phyloP scores from a whole-genome alignment of 2,797 vertebrate genomes.

The Oophaga sylvatica region DNA sequence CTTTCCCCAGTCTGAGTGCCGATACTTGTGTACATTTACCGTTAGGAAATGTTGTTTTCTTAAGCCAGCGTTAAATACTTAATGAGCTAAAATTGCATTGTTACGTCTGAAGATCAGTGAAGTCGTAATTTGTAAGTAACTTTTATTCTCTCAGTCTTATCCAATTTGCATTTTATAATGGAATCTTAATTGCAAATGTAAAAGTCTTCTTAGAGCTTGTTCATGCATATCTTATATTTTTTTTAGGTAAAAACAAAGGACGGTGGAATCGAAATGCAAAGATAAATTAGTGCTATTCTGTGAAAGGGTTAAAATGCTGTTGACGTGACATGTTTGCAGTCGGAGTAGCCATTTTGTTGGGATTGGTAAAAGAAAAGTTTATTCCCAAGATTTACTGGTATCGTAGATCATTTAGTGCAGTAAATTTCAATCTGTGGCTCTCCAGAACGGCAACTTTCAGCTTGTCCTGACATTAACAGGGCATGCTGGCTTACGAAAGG shows the following conservation, averaged over 20 bases:
- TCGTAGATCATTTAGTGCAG: neutral
- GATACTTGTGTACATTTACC: neutral
- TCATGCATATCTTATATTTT: conserved; percentile 31
- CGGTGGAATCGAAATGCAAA: neutral
- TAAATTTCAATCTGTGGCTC: neutral
- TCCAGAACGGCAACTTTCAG: too few species aligned
- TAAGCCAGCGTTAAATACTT: conserved; percentile 42
- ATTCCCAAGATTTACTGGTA: neutral
- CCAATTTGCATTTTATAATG: conserved; percentile 54
- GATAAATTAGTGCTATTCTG: neutral
- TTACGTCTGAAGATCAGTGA: conserved; percentile 26
- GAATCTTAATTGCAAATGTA: conserved; percentile 51
- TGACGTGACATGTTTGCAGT: neutral
- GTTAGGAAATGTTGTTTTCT: conserved; percentile 32
- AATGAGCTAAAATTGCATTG: conserved; percentile 31
- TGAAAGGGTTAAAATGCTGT: neutral
- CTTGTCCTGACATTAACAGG: too few species aligned
- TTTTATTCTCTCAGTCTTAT: conserved; percentile 28
- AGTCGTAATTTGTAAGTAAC: conserved; percentile 36
- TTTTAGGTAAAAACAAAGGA: conserved; percentile 15
- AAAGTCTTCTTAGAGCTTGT: conserved; percentile 36
- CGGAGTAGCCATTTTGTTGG: neutral
- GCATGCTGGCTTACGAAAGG: too few species aligned
- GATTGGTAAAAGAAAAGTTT: neutral
- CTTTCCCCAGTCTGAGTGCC: neutral